These are phyloP conservation scores for Danionella dracula DNA, from an alignment of 2,797 vertebrate genomes.

Conservation along the genomic window DNA sequence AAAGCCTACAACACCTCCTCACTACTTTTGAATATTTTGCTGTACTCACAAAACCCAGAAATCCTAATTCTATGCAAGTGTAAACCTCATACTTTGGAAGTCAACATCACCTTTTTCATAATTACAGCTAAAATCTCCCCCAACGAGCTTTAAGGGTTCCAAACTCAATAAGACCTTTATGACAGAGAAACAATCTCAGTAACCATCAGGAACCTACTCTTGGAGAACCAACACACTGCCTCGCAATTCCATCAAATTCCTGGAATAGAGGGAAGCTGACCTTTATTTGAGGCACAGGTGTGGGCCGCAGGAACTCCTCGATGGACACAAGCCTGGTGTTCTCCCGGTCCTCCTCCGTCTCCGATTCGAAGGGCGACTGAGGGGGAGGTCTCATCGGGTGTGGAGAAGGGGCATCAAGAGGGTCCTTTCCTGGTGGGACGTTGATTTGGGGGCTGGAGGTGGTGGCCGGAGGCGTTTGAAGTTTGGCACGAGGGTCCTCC, in stretches of 20 bases:
- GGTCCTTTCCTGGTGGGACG: constrained; percentile 34
- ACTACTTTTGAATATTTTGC: too few relatives aligned
- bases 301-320: constrained; percentile 71
- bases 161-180: too few relatives aligned
- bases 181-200: too few relatives aligned
- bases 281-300: constrained; percentile 59
- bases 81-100: too few relatives aligned
- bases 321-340: constrained; percentile 71
- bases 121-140: too few relatives aligned
- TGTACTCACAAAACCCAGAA: too few relatives aligned
- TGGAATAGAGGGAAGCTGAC: constrained; percentile 43
- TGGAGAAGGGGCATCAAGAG: constrained; percentile 50
- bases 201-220: too few relatives aligned
- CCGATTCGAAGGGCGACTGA: constrained; percentile 65
- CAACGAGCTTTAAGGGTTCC: too few relatives aligned
- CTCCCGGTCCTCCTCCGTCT: constrained; percentile 67
- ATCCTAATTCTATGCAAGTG: too few relatives aligned
- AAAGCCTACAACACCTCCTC: too few relatives aligned
- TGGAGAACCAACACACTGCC: too few relatives aligned
- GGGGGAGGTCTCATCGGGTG: constrained; percentile 56
- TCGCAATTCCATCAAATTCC: not conserved
- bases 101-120: too few relatives aligned
- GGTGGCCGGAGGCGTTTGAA: constrained; percentile 54
- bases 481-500: constrained; percentile 65
- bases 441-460: constrained; percentile 52